A percentile compares a stretch with the other conserved stretches of the same genome.
These are phyloP conservation scores for Poeciliopsis occidentalis DNA, from an alignment of 2,113 vertebrate species.

Conservation along the genomic window DNA sequence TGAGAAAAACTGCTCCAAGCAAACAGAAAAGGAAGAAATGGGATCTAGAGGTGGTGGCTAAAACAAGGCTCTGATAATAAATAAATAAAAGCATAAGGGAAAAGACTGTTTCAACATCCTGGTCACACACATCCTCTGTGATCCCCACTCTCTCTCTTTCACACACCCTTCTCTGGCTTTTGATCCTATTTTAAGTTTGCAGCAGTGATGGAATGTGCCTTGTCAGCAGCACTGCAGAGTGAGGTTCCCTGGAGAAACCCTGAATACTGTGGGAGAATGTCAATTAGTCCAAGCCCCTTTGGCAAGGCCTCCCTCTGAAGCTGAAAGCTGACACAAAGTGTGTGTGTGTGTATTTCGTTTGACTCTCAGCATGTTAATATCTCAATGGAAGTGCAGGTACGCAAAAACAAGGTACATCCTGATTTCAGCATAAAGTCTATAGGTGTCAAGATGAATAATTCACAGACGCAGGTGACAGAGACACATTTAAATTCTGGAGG, in stretches of 20 bases:
- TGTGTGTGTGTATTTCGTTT: not conserved
- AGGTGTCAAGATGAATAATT: too few relatives aligned
- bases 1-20: constrained; percentile 28
- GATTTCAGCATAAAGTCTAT: too few relatives aligned
- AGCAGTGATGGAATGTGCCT: constrained; percentile 72
- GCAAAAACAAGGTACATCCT: too few relatives aligned
- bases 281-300: constrained; percentile 68
- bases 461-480: too few relatives aligned
- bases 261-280: constrained; percentile 74
- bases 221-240: constrained; percentile 76
- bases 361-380: too few relatives aligned
- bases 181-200: constrained; percentile 76
- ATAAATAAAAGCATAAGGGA: constrained; percentile 2
- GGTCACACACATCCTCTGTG: constrained; percentile 30
- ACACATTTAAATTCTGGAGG: too few relatives aligned
- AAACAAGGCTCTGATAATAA: not conserved
- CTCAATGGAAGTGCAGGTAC: too few relatives aligned
- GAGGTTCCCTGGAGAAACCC: constrained; percentile 75
- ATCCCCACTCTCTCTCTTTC: constrained; percentile 4
- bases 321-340: constrained; percentile 33
- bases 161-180: constrained; percentile 47
- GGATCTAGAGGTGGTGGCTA: constrained; percentile 14
- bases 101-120: constrained; percentile 24
- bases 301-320: constrained; percentile 45
- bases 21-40: not conserved